A percentile compares a stretch with the other conserved stretches of the same genome.
Conservation (phyloP, 1,140 invertebrate genomes). For the Copidosoma floridanum region DNA sequence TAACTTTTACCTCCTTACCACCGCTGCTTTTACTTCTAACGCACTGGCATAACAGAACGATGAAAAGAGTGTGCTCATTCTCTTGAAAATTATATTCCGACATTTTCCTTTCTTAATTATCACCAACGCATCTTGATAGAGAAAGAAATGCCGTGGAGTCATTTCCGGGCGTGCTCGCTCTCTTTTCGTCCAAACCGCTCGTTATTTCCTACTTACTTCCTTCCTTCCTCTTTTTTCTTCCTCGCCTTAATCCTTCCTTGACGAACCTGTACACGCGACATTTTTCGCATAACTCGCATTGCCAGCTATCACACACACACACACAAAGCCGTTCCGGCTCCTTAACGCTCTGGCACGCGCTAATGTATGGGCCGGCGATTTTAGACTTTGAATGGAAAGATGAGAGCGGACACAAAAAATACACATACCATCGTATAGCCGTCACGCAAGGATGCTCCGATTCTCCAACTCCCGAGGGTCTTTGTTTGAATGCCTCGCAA, state of each 20-base stretch:
- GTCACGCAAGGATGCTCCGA: too few species aligned
- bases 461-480: too few species aligned
- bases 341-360: conserved; percentile 11
- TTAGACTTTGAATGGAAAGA: too few species aligned
- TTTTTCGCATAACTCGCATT: conserved; percentile 19
- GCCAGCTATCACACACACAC: too few species aligned
- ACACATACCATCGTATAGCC: too few species aligned
- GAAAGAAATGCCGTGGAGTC: conserved; percentile 10
- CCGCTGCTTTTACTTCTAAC: conserved; percentile 8
- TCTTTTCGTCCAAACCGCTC: not conserved
- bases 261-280: conserved; percentile 4
- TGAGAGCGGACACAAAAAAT: too few species aligned
- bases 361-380: not conserved
- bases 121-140: conserved; percentile 22
- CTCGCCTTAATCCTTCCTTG: not conserved
- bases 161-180: conserved; percentile 17
- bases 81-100: too few species aligned
- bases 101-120: conserved; percentile 16
- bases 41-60: too few species aligned
- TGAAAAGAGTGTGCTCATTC: too few species aligned
- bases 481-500: too few species aligned
- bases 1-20: conserved; percentile 21
- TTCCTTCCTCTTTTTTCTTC: not conserved
- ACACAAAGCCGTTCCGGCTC: conserved; percentile 10
- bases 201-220: too few species aligned